Base-by-base conservation (phyloP, 2,113 vertebrate genomes). In the Daphoenositta chrysoptera region DNA sequence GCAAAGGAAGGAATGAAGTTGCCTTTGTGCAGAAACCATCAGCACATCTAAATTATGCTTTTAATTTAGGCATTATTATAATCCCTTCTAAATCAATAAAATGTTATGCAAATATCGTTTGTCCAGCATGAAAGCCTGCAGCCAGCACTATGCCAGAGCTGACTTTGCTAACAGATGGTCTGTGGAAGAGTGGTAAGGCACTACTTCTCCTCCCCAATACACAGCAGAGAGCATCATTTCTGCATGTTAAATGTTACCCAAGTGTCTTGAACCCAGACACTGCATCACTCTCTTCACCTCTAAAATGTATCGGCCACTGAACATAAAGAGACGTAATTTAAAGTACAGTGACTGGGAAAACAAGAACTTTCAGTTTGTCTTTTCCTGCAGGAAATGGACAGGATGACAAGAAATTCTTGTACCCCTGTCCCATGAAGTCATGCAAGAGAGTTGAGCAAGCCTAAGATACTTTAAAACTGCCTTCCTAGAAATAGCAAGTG, bases 281-380 rank as follows among this genome's bases (percentile, higher is more conserved):
- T 19, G 11, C 31, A 37, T 42, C 35, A 47, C 15, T 19, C 65
- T 61, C 42, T 77, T 37, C 22, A 57, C 11, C 42, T 90, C 70
- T 44, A 39, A 61, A 57, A 51, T 45, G 23, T 45, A 23, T 24
- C 0, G 1, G 37, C 16, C 39, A 33, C 0, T 44, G 51, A 84
- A n/a, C 16, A 39, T 11, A 50, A 70, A 63, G 30, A 35, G 20
- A 66, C 3, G 3, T 17, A 11, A 68, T 45, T 66, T 21, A 45
- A 79, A 92, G 58, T 63, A 76, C 3, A 51, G 45, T 33, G 31
- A 54, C 19, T 33, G 19, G 63, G 76, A 57, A 90, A 45, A 76
- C 10, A 51, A 88, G 22, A 71, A 53, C 19, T 77, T 88, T 24
- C 30, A 63, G 56, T 68, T 2, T 54, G 33, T 42, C 13, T 79